Evolutionary conservation across 2,888 invertebrate genomes (phyloP).

Genomic region (Brachyptera risi): DNA sequence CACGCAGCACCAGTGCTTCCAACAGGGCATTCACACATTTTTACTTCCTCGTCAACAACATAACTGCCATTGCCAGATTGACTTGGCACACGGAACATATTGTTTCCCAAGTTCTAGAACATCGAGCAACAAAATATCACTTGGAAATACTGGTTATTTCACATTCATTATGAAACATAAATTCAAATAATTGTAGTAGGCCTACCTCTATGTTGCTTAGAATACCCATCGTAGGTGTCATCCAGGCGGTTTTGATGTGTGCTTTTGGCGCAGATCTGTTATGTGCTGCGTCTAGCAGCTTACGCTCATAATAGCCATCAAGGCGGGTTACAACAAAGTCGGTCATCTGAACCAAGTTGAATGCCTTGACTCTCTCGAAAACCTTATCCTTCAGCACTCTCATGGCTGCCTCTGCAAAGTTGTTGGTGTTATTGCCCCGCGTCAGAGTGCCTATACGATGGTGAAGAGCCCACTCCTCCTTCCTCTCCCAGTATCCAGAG

Average conservation of each 20-base stretch:
- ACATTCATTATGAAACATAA: neutral
- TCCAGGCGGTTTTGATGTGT: neutral
- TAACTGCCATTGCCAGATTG: neutral
- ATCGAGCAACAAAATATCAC: neutral
- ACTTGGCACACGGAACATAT: slow-evolving; percentile 2
- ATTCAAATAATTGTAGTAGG: neutral
- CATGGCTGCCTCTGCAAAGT: slow-evolving; percentile 34
- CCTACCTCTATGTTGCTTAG: neutral
- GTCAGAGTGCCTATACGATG: slow-evolving; percentile 31
- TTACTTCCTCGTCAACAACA: slow-evolving; percentile 3
- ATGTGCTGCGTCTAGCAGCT: neutral
- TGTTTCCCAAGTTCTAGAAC: slow-evolving; percentile 5
- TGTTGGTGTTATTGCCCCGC: slow-evolving; percentile 35
- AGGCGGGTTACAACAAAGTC: slow-evolving; percentile 4
- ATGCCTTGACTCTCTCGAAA: slow-evolving; percentile 33
- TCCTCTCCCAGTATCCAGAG: no score
- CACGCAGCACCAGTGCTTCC: slow-evolving; percentile 11
- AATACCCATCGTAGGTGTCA: neutral
- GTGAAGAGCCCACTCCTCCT: no score
- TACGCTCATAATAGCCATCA: neutral
- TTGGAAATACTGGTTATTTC: no score
- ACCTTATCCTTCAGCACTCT: slow-evolving; percentile 34
- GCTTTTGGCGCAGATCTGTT: neutral
- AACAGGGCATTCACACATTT: no score
- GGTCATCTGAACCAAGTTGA: slow-evolving; percentile 32